phyloP scores from a whole-genome alignment of 1,140 invertebrate species.

The Phortica variegata region DNA sequence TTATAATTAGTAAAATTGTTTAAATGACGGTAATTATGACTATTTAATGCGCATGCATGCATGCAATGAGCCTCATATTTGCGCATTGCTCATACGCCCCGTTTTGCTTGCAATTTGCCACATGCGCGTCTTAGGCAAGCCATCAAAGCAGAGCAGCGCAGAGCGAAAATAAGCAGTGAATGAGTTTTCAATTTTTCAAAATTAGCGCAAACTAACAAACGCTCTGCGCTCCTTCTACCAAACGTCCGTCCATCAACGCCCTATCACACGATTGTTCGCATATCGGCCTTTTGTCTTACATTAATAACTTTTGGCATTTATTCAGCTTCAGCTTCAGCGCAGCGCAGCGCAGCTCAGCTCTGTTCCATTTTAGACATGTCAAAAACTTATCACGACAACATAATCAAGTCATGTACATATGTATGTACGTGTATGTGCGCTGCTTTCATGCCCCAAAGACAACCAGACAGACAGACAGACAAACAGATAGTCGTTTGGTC shows the following conservation, averaged over 20 bases:
- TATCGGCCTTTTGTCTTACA: constrained; percentile 46
- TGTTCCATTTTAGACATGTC: too few species aligned
- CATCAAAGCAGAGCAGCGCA: too few species aligned
- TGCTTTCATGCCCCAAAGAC: too few species aligned
- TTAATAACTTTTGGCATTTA: constrained; percentile 49
- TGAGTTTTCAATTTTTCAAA: constrained; percentile 1
- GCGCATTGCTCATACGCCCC: background rate
- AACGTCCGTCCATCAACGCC: background rate
- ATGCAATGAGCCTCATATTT: background rate
- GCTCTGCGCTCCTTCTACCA: too few species aligned
- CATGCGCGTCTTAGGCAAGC: too few species aligned
- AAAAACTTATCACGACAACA: too few species aligned
- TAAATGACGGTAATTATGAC: background rate
- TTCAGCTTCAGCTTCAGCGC: constrained; percentile 13
- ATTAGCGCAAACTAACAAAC: constrained; percentile 9
- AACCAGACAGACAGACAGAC: too few species aligned
- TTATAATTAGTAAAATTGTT: background rate
- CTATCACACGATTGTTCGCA: background rate
- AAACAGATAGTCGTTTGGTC: too few species aligned
- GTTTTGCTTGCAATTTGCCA: too few species aligned
- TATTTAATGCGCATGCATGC: background rate
- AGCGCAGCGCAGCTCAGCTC: too few species aligned
- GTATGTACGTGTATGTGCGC: background rate
- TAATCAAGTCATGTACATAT: background rate
- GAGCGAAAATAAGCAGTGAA: background rate